These are phyloP conservation scores for Rousettus leschenaultii DNA, from an alignment of 2,113 vertebrate genomes.

Conservation along the genomic window DNA sequence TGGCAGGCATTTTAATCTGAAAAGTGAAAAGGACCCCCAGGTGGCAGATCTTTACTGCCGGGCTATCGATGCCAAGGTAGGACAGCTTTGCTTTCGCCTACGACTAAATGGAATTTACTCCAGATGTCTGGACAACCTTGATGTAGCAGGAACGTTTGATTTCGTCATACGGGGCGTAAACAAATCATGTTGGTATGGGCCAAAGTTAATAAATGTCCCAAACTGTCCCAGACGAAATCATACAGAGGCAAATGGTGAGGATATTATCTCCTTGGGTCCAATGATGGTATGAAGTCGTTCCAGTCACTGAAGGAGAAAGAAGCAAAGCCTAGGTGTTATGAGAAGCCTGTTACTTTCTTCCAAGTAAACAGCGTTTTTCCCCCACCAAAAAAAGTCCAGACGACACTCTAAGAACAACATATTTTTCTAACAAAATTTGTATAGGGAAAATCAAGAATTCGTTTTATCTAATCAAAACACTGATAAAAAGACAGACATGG, in stretches of 20 bases:
- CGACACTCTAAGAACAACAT: neutral
- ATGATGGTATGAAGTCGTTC: neutral
- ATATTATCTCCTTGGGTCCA: neutral
- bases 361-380: neutral
- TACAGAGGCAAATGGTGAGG: neutral
- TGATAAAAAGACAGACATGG: neutral
- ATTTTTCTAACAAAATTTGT: constrained; percentile 12
- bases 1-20: constrained; percentile 52
- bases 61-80: neutral
- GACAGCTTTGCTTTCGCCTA: constrained; percentile 38
- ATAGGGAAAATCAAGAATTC: neutral
- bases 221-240: neutral
- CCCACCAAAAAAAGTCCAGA: neutral
- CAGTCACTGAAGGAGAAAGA: neutral
- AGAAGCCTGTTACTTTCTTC: neutral
- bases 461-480: neutral
- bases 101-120: constrained; percentile 39
- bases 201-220: neutral
- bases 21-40: neutral
- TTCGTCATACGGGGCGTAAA: neutral
- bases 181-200: neutral
- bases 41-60: constrained; percentile 22
- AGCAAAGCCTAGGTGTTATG: neutral
- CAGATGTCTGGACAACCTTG: constrained; percentile 23
- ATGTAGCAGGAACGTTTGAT: neutral